Base-by-base conservation (phyloP, 1,140 invertebrate genomes). In the Sarcophaga peregrina region DNA sequence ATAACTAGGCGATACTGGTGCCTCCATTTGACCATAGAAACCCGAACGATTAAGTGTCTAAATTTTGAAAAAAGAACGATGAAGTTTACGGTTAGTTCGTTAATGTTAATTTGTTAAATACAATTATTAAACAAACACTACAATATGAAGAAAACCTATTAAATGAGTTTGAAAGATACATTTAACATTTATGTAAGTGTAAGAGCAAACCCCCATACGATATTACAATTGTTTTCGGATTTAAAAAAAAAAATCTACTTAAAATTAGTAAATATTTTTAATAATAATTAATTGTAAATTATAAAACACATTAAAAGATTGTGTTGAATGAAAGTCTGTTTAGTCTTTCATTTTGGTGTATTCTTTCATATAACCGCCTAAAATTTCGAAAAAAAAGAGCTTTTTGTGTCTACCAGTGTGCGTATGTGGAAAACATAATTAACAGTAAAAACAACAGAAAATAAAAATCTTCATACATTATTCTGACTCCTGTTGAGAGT, bases 11-110 rank as follows among this genome's bases (percentile, higher is more conserved):
- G 89, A 90, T 72, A 85, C 86, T 82, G 88, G 87, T 81, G 87
- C 10, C 62, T 89, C 89, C 50, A 86, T 85, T 45, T 85, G 84
- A 80, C 85, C 86, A 74, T 87, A 87, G 72, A 85, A 86, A 72
- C 85, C 89, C 83, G 87, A 86, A 81, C 89, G 89, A 84, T 86
- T 87, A 84, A 90, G 83, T 73, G 87, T 90, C 89, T 85, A 82
- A 45, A 72, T 86, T 87, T 84, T 82, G 62, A 78, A 81, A 74
- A 13, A 72, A 72, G 48, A 68, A 68, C 54, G 68, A 50, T 11
- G 47, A 25, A 17, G 75, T 48, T 75, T 82, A 10, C 11, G 58
- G 47, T 74, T 74, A 74, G 81, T 82, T 73, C 47, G 62, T 8
- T 5, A 25, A 9, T 8, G 52, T 75, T 73, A 82, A 73, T 82